Evolutionary conservation across 2,113 vertebrate species (phyloP), one percentile per base, ranked within the genome.

Genomic region (Phalacrocorax pelagicus): DNA sequence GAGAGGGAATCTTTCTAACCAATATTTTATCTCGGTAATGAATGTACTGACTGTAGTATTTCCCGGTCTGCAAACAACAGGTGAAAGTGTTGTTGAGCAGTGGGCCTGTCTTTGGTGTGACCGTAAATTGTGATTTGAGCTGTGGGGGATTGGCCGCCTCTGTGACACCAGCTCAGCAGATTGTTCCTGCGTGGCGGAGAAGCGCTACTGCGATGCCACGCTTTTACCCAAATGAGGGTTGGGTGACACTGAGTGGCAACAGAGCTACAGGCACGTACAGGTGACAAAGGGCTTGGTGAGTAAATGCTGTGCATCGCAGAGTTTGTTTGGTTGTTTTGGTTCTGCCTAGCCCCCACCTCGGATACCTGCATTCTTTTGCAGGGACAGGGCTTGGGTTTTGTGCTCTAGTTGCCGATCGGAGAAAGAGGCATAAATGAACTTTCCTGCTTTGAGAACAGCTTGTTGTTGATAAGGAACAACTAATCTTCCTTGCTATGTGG

Each of bases 121-220:
- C n/a, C 5, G 0, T 34, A 67, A 34, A 1, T 22, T 23, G 13
- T 51, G 42, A 2, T 24, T 9, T 20, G 71, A 23, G 38, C 36
- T 15, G 46, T 3, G 52, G n/a, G 6, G 26, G 36, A 4, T n/a
- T 23, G 51, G 22, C 6, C 49, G 13, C 30, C 30, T 29, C 40
- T 17, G 16, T 11, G 63, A 3, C 18, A 3, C 9, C 57, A 16
- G 86, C 69, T 23, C 85, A 24, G 24, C 42, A 36, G 3, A 11
- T 58, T 7, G 65, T 22, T n/a, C 26, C 70, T 47, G 88, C 4
- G 5, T 5, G 66, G 69, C 32, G 3, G 55, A 10, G 8, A 4
- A 62, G 66, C 1, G 9, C 30, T 23, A 2, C n/a, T 12, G 14
- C 57, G 14, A 0, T 9, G 24, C 82, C 2, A 4, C 1, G 12